Evolutionary conservation across 2,888 invertebrate species (phyloP), one percentile per base, ranked within the genome.

Genomic region (Busseola fusca): DNA sequence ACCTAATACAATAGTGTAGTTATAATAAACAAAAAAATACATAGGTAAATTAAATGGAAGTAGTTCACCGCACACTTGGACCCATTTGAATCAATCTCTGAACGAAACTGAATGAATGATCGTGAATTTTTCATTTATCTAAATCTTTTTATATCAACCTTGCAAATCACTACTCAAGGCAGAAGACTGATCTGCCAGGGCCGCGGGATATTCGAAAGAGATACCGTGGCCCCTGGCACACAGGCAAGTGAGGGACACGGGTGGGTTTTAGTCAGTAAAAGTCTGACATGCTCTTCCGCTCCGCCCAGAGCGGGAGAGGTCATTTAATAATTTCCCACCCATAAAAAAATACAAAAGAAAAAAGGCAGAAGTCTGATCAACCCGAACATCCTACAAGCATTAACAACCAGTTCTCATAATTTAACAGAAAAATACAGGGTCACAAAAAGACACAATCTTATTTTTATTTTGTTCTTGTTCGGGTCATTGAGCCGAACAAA

Each of bases 401-500:
- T 12, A 12, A 27, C 30, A 27, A 14, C 1, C 34, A 34, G 14
- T 34, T 12, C 37, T 30, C 14, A 30, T 30, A 9, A 10, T 34
- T 34, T 34, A 42, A 42, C 50, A 18, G 14, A 54, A 54, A 21
- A 45, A 37, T 27, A 65, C 1, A 52, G 25, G 12, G 25, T 42
- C 12, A 75, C 50, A 59, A 45, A 58, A 48, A 34, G 14, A 48
- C 1, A 34, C 34, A 30, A 10, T 34, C 18, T 21, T 25, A 18
- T 34, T 48, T 64, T 63, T 63, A 54, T 62, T 75, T 54, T 80
- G 27, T 40, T 16, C n/a, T 12, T 25, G 56, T 14, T 27, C 58
- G 52, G 76, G 70, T 75, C 78, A 50, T 50, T 70, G 68, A n/a
- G 50, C 76, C 50, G 25, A 18, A 68, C 71, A 76, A 81, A 80